Evolutionary conservation across 2,113 vertebrate genomes (phyloP).

Genomic region (Pongo abelii): DNA sequence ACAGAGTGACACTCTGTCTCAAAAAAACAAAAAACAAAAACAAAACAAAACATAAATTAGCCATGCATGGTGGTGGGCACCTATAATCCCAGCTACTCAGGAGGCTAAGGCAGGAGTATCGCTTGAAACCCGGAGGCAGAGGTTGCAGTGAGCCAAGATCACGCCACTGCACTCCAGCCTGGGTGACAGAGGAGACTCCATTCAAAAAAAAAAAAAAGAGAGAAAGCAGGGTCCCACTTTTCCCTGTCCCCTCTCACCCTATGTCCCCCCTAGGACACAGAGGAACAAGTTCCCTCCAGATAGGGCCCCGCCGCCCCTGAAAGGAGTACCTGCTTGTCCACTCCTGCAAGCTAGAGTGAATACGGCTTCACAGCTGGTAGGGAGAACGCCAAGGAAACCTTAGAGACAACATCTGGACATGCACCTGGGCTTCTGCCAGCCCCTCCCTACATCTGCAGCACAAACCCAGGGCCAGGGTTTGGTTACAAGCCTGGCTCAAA

Average conservation of each 20-base stretch:
- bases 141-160: too few relatives aligned
- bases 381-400: conserved; percentile 5
- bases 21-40: too few relatives aligned
- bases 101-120: too few relatives aligned
- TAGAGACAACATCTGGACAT: conserved; percentile 70
- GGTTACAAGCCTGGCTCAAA: conserved; percentile 44
- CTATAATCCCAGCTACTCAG: too few relatives aligned
- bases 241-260: not conserved
- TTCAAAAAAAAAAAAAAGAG: not conserved
- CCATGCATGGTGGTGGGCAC: too few relatives aligned
- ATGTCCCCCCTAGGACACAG: not conserved
- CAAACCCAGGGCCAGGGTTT: conserved; percentile 44
- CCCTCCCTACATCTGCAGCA: conserved; percentile 60
- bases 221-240: conserved; percentile 6
- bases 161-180: too few relatives aligned
- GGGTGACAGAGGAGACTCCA: too few relatives aligned
- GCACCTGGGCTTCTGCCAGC: conserved; percentile 68
- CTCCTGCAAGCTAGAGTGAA: not conserved
- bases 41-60: too few relatives aligned
- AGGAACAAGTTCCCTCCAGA: not conserved
- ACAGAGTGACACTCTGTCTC: too few relatives aligned
- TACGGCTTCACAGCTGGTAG: conserved; percentile 28
- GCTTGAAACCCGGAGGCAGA: too few relatives aligned
- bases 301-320: not conserved
- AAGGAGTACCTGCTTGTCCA: not conserved